Evolutionary conservation across 2,113 vertebrate genomes (phyloP).

Genomic region (Stigmatopora argus): DNA sequence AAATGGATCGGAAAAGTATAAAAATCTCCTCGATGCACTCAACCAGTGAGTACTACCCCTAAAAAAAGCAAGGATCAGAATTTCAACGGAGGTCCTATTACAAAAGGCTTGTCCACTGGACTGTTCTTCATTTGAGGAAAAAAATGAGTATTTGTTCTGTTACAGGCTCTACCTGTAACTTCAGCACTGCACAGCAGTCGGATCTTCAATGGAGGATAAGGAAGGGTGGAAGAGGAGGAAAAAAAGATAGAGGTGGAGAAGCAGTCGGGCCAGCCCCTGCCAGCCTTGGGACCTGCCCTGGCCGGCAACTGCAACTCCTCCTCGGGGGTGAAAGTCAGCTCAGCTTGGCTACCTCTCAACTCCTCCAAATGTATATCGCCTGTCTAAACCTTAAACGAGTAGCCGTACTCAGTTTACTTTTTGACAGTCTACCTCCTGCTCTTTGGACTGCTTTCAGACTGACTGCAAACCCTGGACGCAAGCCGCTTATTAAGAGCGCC

Average conservation of each 20-base stretch:
- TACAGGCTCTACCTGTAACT: constrained; percentile 64
- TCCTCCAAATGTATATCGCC: constrained; percentile 24
- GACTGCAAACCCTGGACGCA: constrained; percentile 9
- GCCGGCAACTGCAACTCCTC: constrained; percentile 65
- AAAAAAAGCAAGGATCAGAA: constrained; percentile 14
- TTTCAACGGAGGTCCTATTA: constrained; percentile 33
- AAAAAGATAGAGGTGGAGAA: constrained; percentile 64
- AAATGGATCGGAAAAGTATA: constrained; percentile 32
- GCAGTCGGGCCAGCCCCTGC: constrained; percentile 69
- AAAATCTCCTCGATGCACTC: constrained; percentile 48
- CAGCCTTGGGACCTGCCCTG: constrained; percentile 67
- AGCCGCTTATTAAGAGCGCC: constrained; percentile 14
- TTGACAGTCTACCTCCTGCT: constrained; percentile 7
- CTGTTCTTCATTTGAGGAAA: constrained; percentile 25
- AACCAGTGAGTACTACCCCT: constrained; percentile 53
- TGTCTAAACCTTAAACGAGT: constrained; percentile 22
- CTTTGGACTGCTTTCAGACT: constrained; percentile 12
- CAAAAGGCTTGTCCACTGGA: constrained; percentile 44
- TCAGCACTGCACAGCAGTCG: constrained; percentile 72
- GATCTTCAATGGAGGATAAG: constrained; percentile 39
- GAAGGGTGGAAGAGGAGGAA: constrained; percentile 46
- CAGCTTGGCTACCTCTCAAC: constrained; percentile 53
- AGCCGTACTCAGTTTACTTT: constrained; percentile 21
- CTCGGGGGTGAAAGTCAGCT: constrained; percentile 60
- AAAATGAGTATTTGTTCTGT: constrained; percentile 46